Percentiles rank a stretch among this genome's conserved stretches.
These are phyloP conservation scores for Python bivittatus DNA, from an alignment of 2,113 vertebrate species.

Conservation along the genomic window DNA sequence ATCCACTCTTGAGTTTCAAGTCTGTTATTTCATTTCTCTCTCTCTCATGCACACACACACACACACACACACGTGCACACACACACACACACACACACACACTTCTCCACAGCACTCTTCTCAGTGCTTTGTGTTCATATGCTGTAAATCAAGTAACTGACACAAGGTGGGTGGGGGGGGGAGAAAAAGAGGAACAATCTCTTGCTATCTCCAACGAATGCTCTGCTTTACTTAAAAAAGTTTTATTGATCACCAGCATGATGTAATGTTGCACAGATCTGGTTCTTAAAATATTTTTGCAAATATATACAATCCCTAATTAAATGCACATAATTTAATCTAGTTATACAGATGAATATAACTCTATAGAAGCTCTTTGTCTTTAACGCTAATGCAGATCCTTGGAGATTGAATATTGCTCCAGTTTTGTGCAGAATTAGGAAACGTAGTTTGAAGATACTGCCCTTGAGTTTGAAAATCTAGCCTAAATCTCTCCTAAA, in stretches of 20 bases:
- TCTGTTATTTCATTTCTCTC: too few species aligned
- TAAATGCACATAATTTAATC: slow-evolving; percentile 50
- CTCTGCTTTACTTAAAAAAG: neutral
- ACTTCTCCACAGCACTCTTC: neutral
- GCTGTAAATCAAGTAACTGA: neutral
- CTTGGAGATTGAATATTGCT: neutral
- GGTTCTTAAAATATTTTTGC: slow-evolving; percentile 48
- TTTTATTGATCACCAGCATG: rapidly evolving
- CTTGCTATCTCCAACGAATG: neutral
- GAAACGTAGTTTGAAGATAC: neutral
- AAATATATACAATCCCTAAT: slow-evolving; percentile 41
- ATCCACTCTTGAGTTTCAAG: too few species aligned
- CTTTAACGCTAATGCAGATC: neutral
- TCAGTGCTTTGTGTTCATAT: neutral
- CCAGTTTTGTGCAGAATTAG: neutral
- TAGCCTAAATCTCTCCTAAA: neutral
- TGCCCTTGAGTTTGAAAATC: neutral
- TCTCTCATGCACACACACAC: too few species aligned
- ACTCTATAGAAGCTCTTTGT: neutral
- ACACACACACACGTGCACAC: neutral
- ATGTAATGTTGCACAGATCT: slow-evolving; percentile 46
- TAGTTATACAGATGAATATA: slow-evolving; percentile 44
- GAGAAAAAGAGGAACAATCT: neutral
- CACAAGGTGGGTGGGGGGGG: too few species aligned
- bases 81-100: neutral